A percentile compares a stretch with the other conserved stretches of the same genome.
phyloP scores from a whole-genome alignment of 1,140 invertebrate species.

The Zaprionus africanus region DNA sequence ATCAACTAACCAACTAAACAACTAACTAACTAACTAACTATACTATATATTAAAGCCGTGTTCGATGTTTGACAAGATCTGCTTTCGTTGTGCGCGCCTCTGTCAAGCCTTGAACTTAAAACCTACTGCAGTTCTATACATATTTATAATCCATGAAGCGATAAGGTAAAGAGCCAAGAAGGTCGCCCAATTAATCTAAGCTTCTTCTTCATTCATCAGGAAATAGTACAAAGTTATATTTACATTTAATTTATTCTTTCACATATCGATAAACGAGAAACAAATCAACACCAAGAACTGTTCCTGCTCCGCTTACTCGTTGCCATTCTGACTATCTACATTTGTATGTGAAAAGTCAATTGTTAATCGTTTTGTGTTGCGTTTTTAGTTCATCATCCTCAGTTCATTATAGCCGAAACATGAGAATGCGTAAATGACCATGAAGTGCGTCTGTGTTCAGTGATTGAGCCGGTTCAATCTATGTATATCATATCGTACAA shows the following conservation, averaged over 20 bases:
- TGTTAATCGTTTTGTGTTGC: slow-evolving; percentile 28
- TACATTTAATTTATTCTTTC: neutral
- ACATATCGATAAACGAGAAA: neutral
- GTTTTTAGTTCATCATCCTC: slow-evolving; percentile 32
- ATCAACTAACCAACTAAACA: slow-evolving; percentile 20
- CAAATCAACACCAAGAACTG: neutral
- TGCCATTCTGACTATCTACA: neutral
- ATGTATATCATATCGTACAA: neutral
- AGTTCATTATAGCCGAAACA: slow-evolving; percentile 15
- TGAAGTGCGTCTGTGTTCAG: slow-evolving; percentile 66
- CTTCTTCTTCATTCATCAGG: neutral
- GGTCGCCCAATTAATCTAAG: slow-evolving; percentile 29
- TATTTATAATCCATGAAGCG: slow-evolving; percentile 14
- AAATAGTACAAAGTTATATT: slow-evolving; percentile 4
- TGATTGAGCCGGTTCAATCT: neutral
- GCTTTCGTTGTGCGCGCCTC: slow-evolving; percentile 35
- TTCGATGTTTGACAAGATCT: slow-evolving; percentile 53
- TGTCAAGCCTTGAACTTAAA: slow-evolving; percentile 53
- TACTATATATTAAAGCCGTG: slow-evolving; percentile 25
- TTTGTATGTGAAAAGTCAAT: slow-evolving; percentile 1
- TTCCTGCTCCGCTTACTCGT: slow-evolving; percentile 20
- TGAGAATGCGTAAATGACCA: slow-evolving; percentile 66
- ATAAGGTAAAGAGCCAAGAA: slow-evolving; percentile 39
- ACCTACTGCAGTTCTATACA: neutral
- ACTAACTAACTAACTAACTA: slow-evolving; percentile 26